A percentile compares a stretch with the other conserved stretches of the same genome.
Conservation (phyloP, 2,888 invertebrate genomes). For the Imbricaverruca yamaguchii region DNA sequence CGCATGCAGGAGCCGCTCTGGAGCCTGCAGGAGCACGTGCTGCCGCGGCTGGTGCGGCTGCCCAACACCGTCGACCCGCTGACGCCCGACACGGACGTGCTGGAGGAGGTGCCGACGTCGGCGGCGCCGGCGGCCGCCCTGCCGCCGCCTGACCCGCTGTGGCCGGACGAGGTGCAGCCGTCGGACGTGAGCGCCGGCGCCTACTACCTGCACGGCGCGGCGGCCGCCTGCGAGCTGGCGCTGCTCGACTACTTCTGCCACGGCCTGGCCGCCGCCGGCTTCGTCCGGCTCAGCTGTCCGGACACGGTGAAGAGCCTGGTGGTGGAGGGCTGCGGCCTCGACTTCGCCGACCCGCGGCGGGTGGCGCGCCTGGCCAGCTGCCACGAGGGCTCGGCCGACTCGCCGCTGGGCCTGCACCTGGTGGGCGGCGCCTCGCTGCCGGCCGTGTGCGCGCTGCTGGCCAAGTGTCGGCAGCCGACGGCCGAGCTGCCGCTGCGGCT, state of each 20-base stretch:
- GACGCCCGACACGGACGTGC: not conserved
- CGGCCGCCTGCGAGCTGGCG: slow-evolving; percentile 9
- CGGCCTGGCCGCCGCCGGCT: not conserved
- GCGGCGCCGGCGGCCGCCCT: not conserved
- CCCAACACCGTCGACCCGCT: not conserved
- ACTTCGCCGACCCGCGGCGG: not conserved
- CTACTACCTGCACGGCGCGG: slow-evolving; percentile 16
- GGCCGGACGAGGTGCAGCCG: not conserved
- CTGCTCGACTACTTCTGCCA: not conserved
- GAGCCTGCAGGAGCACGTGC: not conserved
- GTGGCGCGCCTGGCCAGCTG: not conserved
- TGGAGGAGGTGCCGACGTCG: slow-evolving; percentile 1
- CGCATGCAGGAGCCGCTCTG: slow-evolving; percentile 8
- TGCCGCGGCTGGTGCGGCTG: slow-evolving; percentile 8
- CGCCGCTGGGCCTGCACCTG: not conserved
- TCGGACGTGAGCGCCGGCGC: not conserved
- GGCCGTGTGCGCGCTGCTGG: slow-evolving; percentile 14
- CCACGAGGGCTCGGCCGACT: slow-evolving; percentile 1
- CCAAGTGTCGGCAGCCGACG: not conserved
- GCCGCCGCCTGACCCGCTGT: not conserved
- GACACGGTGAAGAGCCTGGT: slow-evolving; percentile 14
- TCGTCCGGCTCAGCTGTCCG: slow-evolving; percentile 14
- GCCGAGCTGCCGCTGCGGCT: slow-evolving; percentile 7
- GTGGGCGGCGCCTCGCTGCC: slow-evolving; percentile 22
- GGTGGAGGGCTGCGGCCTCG: not conserved